phyloP scores from a whole-genome alignment of 2,113 vertebrate genomes.

The Willisornis vidua region DNA sequence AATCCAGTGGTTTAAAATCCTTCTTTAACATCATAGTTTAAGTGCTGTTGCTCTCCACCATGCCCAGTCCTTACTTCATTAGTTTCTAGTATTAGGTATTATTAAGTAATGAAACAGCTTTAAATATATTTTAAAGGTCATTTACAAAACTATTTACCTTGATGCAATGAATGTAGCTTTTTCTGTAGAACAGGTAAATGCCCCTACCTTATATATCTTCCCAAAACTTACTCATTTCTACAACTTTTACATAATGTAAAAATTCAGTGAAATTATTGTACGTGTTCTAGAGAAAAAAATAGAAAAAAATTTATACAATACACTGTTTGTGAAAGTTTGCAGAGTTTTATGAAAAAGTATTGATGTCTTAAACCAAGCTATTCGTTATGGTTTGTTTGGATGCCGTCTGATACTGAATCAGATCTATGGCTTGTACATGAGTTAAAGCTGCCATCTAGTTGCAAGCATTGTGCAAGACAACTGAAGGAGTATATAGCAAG shows the following conservation, averaged over 20 bases:
- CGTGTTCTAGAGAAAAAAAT: accelerated
- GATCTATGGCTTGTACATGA: background rate
- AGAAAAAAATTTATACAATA: background rate
- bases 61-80: background rate
- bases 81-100: background rate
- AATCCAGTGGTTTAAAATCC: background rate
- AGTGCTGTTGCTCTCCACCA: background rate
- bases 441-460: conserved; percentile 45
- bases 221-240: background rate
- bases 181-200: background rate
- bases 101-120: background rate
- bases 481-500: background rate
- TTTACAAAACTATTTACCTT: background rate
- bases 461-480: background rate
- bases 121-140: background rate
- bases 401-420: background rate
- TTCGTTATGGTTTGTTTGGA: background rate
- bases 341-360: background rate
- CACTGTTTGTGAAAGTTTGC: background rate
- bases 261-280: background rate
- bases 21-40: background rate
- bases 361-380: background rate
- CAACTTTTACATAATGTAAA: background rate
- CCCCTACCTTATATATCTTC: background rate
- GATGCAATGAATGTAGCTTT: background rate